A percentile compares a stretch with the other conserved stretches of the same genome.
These are phyloP conservation scores for Corythornis vintsioides DNA, from an alignment of 2,113 vertebrate species.

Conservation along the genomic window DNA sequence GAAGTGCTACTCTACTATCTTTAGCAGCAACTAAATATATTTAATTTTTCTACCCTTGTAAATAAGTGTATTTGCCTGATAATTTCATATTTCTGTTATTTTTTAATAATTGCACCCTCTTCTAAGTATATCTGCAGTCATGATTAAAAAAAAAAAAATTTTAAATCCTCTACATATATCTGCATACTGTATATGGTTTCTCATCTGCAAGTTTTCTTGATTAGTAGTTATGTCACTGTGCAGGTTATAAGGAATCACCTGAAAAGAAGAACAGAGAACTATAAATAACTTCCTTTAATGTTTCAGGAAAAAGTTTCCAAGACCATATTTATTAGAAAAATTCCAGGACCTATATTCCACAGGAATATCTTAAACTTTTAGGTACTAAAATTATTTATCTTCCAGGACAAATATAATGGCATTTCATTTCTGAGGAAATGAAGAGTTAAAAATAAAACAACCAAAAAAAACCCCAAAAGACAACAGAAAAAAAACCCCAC, in stretches of 20 bases:
- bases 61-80: not conserved
- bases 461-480: not conserved
- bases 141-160: not conserved
- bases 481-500: too few relatives aligned
- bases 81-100: not conserved
- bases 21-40: not conserved
- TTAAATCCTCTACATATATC: not conserved
- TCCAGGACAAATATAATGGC: not conserved
- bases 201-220: conserved; percentile 1
- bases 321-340: not conserved
- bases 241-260: not conserved
- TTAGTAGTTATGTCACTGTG: not conserved
- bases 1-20: not conserved
- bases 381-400: not conserved
- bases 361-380: not conserved
- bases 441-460: not conserved
- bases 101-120: not conserved
- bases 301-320: not conserved
- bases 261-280: not conserved
- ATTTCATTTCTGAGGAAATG: not conserved
- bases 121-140: not conserved
- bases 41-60: not conserved
- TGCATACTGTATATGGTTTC: not conserved
- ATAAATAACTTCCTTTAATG: not conserved
- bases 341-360: not conserved